Evolutionary conservation across 2,113 vertebrate genomes (phyloP).

Genomic region (Oxyruncus cristatus): DNA sequence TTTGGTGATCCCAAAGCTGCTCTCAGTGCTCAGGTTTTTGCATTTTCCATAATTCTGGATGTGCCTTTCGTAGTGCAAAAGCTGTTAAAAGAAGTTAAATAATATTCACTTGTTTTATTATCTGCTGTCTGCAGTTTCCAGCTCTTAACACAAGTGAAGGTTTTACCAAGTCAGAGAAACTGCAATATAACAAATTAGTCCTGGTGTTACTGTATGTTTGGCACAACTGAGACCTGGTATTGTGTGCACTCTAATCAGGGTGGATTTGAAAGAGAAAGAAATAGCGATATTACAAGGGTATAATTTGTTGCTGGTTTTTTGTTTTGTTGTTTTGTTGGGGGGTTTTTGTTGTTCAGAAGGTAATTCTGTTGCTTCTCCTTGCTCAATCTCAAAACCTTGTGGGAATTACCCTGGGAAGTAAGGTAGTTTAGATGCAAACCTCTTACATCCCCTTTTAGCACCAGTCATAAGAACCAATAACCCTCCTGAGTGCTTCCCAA

Average conservation of each 20-base stretch:
- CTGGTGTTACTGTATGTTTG: background rate
- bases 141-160: background rate
- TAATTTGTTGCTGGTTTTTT: background rate
- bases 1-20: background rate
- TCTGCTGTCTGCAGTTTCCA: background rate
- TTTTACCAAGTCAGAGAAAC: background rate
- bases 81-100: background rate
- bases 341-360: background rate
- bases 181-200: background rate
- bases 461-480: accelerated
- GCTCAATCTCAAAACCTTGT: background rate
- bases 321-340: background rate
- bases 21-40: background rate
- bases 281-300: background rate
- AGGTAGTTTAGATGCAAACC: background rate
- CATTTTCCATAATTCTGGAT: background rate
- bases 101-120: background rate
- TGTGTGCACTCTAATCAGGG: accelerated
- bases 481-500: background rate
- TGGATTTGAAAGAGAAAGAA: background rate
- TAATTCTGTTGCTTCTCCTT: background rate
- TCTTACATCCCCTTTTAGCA: background rate
- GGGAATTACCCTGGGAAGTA: background rate
- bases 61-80: background rate
- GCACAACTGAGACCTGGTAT: background rate